phyloP scores from a whole-genome alignment of 1,140 invertebrate genomes.

The Lordiphosa stackelbergi region DNA sequence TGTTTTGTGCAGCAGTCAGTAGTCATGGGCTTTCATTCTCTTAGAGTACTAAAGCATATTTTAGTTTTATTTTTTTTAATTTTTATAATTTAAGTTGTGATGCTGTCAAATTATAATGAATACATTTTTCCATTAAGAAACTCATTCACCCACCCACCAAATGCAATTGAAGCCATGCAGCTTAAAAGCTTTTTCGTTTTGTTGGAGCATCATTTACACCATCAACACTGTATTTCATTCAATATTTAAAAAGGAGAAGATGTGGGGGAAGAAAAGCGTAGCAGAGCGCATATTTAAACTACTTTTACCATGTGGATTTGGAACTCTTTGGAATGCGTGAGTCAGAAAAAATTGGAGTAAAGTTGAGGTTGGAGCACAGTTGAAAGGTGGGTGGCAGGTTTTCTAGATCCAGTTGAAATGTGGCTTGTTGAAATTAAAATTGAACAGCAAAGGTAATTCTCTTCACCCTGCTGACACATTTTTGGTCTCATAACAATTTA shows the following conservation, averaged over 20 bases:
- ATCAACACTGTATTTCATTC: constrained; percentile 29
- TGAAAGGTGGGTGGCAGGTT: constrained; percentile 36
- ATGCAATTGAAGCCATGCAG: constrained; percentile 19
- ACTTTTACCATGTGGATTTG: constrained; percentile 20
- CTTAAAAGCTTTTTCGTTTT: constrained; percentile 42
- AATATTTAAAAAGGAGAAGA: constrained; percentile 45
- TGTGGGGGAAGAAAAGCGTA: constrained; percentile 2
- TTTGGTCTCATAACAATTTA: background rate
- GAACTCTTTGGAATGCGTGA: constrained; percentile 1
- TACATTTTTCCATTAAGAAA: too few species aligned
- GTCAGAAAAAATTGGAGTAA: constrained; percentile 21
- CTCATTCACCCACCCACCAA: constrained; percentile 1
- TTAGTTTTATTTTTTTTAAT: too few species aligned
- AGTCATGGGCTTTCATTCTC: too few species aligned
- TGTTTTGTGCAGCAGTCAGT: too few species aligned
- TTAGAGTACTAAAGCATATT: too few species aligned
- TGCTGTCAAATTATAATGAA: too few species aligned
- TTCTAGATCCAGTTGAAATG: constrained; percentile 44
- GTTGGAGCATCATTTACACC: constrained; percentile 51
- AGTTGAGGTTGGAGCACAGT: constrained; percentile 24
- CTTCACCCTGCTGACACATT: constrained; percentile 2
- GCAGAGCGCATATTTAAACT: constrained; percentile 38
- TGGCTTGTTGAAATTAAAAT: constrained; percentile 26
- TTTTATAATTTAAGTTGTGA: background rate
- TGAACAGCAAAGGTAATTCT: too few species aligned